Percentiles rank a stretch among this genome's conserved stretches.
Evolutionary conservation across 2,797 vertebrate genomes (phyloP).

Genomic region (Clamator glandarius): DNA sequence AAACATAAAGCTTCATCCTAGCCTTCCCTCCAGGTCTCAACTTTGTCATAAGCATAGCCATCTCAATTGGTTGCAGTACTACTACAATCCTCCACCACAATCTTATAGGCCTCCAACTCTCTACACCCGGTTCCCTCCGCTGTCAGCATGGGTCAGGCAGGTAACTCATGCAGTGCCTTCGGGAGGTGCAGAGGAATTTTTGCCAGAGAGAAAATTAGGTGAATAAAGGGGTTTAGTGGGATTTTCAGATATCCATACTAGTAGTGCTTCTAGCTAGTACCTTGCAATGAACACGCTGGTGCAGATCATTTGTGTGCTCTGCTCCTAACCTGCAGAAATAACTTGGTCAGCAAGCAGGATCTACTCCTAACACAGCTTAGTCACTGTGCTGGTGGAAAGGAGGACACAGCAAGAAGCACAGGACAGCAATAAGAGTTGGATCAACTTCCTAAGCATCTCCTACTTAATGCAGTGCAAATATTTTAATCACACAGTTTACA

Average conservation of each 20-base stretch:
- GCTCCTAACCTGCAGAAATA: not conserved
- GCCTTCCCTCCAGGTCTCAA: not conserved
- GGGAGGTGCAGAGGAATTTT: not conserved
- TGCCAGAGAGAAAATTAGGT: not conserved
- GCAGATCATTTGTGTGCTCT: not conserved
- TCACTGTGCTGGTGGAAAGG: not conserved
- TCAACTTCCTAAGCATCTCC: not conserved
- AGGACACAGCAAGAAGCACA: not conserved
- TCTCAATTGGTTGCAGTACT: not conserved
- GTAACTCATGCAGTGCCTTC: not conserved
- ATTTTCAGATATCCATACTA: not conserved
- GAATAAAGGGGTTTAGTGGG: not conserved
- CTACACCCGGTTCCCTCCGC: not conserved
- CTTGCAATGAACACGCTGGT: not conserved
- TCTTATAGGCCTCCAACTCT: not conserved
- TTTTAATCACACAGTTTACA: not conserved
- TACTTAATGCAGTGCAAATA: not conserved
- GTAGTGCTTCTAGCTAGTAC: not conserved
- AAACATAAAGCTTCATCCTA: not conserved
- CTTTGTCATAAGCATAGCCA: not conserved
- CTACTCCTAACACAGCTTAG: not conserved
- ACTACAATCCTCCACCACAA: not conserved
- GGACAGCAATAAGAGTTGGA: not conserved
- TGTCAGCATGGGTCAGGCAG: not conserved
- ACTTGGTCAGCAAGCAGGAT: not conserved